Conservation (phyloP, 2,797 vertebrate species). For the Prunella strophiata region DNA sequence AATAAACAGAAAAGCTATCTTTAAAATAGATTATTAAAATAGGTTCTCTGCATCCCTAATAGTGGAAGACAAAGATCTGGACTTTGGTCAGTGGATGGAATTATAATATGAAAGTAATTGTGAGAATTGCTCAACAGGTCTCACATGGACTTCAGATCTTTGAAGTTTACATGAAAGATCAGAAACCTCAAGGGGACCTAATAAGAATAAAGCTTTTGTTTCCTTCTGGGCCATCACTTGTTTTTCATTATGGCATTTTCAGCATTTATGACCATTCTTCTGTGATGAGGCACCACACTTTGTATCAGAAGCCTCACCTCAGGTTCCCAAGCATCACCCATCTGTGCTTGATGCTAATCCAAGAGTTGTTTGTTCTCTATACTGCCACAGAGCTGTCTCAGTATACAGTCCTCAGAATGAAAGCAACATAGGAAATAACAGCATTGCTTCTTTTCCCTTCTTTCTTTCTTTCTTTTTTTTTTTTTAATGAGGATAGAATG, state of each 20-base stretch:
- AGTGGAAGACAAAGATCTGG: neutral
- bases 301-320: neutral
- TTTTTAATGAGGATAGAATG: neutral
- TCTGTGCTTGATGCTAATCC: neutral
- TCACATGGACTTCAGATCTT: neutral
- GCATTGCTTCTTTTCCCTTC: no score
- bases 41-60: neutral
- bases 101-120: neutral
- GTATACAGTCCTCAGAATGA: neutral
- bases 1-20: neutral
- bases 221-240: neutral
- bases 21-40: neutral
- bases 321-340: neutral
- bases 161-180: conserved; percentile 22
- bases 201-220: neutral
- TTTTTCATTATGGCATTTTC: neutral
- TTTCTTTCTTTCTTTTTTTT: neutral
- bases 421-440: neutral
- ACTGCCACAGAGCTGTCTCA: neutral
- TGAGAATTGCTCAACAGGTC: neutral
- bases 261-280: neutral
- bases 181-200: neutral
- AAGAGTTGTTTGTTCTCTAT: neutral
- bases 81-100: neutral
- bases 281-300: neutral